Base-by-base conservation (phyloP, 2,113 vertebrate species). In the Eulemur macaco region DNA sequence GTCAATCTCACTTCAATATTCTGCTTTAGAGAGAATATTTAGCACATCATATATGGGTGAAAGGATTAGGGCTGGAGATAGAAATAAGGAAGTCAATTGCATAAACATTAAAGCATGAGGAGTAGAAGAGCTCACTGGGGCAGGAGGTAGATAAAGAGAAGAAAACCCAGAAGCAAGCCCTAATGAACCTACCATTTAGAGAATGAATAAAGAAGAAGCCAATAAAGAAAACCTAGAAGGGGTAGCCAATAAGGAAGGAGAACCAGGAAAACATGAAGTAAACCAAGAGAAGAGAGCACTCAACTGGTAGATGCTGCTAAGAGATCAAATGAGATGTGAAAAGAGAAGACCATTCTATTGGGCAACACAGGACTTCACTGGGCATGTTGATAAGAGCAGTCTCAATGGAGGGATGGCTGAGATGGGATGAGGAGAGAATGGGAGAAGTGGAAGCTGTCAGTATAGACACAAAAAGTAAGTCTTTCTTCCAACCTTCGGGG, bases 401-500 rank as follows among this genome's bases (percentile, higher is more conserved):
- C 21, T 52, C 68, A 42, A 27, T n/a, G 63, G 23, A 77, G n/a
- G n/a, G 12, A 73, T 37, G 21, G 34, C 2, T 27, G 12, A 29
- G 85, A 91, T 64, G 13, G 20, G 34, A 66, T 5, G 11, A 83
- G 39, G 13, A 92, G 4, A 89, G 27, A 81, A 42, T 4, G 11
- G 42, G 25, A 54, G 17, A 90, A 58, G 27, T 37, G 13, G 1
- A 91, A 29, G 29, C 39, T 82, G 37, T 60, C n/a, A n/a, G 37
- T 15, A 73, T 1, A 56, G 25, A 89, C 17, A 89, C 21, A 56
- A 69, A 95, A 37, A 88, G 17, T 39, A 74, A 86, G 34, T 58
- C 56, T 25, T 89, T 81, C n/a, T 63, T 82, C 68, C 60, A 89
- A 45, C 74, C 64, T 97, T 97, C 12, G 15, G 56, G 37, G 69